phyloP scores from a whole-genome alignment of 2,888 invertebrate genomes.

The Ariolimax columbianus region DNA sequence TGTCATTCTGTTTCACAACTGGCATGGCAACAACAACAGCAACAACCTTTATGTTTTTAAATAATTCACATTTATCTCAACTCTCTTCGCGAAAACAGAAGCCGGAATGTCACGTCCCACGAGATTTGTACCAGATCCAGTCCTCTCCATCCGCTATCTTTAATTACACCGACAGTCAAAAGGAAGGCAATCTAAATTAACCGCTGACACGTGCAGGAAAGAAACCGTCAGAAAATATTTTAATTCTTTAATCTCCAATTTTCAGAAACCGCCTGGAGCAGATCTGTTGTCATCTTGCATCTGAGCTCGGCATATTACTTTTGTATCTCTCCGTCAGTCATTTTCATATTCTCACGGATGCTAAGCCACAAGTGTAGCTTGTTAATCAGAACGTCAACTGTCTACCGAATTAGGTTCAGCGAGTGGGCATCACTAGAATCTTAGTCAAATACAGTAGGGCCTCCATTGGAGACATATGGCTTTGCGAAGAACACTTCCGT shows the following conservation, averaged over 20 bases:
- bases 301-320: not conserved
- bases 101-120: not conserved
- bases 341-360: not conserved
- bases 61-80: no score
- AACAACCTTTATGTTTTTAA: no score
- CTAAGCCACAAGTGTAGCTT: not conserved
- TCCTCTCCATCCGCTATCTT: not conserved
- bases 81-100: not conserved
- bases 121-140: not conserved
- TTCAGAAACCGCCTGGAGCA: not conserved
- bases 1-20: no score
- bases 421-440: no score
- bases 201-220: not conserved
- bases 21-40: no score
- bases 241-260: not conserved
- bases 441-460: no score
- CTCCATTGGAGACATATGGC: no score
- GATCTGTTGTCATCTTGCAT: not conserved
- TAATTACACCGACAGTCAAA: not conserved
- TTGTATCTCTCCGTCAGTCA: not conserved
- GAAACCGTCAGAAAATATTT: not conserved
- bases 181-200: not conserved
- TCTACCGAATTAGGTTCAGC: no score
- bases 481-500: no score
- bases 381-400: not conserved